Evolutionary conservation across 2,888 invertebrate species (phyloP), one percentile per base, ranked within the genome.

Genomic region (Amitus sp.): DNA sequence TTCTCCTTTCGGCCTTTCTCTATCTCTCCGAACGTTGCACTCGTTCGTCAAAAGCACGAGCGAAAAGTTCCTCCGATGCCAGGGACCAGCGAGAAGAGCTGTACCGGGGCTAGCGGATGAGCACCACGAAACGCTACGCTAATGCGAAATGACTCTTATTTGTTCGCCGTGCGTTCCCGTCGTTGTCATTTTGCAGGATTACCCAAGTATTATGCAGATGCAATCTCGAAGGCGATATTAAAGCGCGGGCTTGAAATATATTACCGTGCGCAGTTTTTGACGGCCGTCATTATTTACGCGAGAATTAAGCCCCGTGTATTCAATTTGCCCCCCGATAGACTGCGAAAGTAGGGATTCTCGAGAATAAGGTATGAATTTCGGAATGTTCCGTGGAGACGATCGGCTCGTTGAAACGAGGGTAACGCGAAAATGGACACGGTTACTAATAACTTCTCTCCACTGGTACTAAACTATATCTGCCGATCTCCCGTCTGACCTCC

Each of bases 391-490:
- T n/a, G n/a, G n/a, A 23, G 23, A 23, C 23, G 23, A 3, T 23
- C 7, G 23, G 7, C 7, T 23, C 23, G 23, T 7, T 7, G 23
- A 7, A 7, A 23, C 7, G 23, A 23, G 3, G 23, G 3, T 23
- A 23, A 23, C 23, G 23, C 7, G 23, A 10, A 7, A 9, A 30
- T 30, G 27, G 15, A 30, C 17, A 27, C 54, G 52, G 62, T n/a
- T n/a, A n/a, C n/a, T n/a, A n/a, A n/a, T n/a, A 47, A 43, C 46
- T 65, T 73, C 74, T 73, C 68, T 71, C 71, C 75, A 66, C 69
- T 67, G 71, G 46, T 52, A 45, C 58, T 63, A 71, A 71, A 55
- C 66, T n/a, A n/a, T n/a, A n/a, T n/a, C n/a, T n/a, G n/a, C n/a
- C n/a, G n/a, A n/a, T n/a, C n/a, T n/a, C n/a, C n/a, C n/a, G 73